These are phyloP conservation scores for Alviniconcha marisindica DNA, from an alignment of 1,140 invertebrate genomes.

Conservation along the genomic window DNA sequence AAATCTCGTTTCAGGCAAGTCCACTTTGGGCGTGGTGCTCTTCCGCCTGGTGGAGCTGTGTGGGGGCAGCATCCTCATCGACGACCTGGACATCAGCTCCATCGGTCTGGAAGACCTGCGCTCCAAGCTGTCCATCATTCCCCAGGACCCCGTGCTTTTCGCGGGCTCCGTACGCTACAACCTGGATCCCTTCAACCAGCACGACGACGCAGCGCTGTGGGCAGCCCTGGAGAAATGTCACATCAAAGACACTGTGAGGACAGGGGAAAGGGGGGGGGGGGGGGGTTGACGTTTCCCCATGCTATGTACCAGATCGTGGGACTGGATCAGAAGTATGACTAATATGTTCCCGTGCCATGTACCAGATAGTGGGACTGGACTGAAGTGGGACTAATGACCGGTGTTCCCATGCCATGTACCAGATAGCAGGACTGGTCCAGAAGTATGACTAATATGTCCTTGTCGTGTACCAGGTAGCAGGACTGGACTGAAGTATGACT, in stretches of 20 bases:
- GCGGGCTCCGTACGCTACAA: conserved; percentile 78
- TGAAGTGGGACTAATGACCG: too few species aligned
- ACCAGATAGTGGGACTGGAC: too few species aligned
- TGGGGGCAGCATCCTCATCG: conserved; percentile 67
- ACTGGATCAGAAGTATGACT: too few species aligned
- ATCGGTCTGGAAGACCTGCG: conserved; percentile 73
- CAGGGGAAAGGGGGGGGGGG: too few species aligned
- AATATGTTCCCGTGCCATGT: too few species aligned
- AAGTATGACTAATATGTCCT: too few species aligned
- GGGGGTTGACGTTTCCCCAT: too few species aligned
- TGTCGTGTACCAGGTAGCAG: too few species aligned
- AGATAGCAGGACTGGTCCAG: too few species aligned
- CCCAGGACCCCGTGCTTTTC: conserved; percentile 79
- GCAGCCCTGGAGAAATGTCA: conserved; percentile 80
- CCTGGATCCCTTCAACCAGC: conserved; percentile 81
- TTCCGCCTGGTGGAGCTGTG: conserved; percentile 78
- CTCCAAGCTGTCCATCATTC: conserved; percentile 74
- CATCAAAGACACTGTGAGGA: conserved; percentile 79
- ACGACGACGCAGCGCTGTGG: conserved; percentile 82
- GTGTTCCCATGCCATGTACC: too few species aligned
- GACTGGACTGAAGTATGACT: too few species aligned
- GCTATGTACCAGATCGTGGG: too few species aligned
- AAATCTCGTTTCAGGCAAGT: conserved; percentile 79
- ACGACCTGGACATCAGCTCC: conserved; percentile 67
- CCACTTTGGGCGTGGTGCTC: conserved; percentile 77